Evolutionary conservation across 2,888 invertebrate species (phyloP).

Genomic region (Drosophila ezoana): DNA sequence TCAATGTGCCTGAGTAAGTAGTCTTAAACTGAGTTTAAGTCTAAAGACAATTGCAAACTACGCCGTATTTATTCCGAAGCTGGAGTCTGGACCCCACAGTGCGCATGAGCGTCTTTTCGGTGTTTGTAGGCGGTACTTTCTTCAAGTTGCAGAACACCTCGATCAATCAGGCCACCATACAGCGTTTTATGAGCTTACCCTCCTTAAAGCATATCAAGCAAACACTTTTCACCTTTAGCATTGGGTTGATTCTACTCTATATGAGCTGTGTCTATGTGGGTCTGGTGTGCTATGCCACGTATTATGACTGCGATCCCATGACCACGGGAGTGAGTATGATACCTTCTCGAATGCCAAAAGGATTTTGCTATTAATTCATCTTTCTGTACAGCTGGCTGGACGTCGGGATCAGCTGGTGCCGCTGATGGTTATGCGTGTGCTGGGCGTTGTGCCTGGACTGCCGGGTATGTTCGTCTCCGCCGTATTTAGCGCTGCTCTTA

Average conservation of each 20-base stretch:
- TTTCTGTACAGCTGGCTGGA: slow-evolving; percentile 87
- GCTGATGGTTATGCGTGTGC: slow-evolving; percentile 92
- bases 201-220: slow-evolving; percentile 89
- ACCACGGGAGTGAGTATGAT: slow-evolving; percentile 88
- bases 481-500: slow-evolving; percentile 95
- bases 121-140: slow-evolving; percentile 90
- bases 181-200: slow-evolving; percentile 91
- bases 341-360: fast-evolving
- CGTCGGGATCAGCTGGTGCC: slow-evolving; percentile 93
- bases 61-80: slow-evolving; percentile 9
- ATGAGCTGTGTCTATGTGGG: slow-evolving; percentile 90
- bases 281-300: slow-evolving; percentile 90
- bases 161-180: slow-evolving; percentile 93
- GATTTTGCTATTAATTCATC: background rate
- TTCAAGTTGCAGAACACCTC: slow-evolving; percentile 91
- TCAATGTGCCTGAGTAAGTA: slow-evolving; percentile 89
- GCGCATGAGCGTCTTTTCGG: slow-evolving; percentile 91
- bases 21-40: background rate
- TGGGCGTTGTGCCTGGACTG: slow-evolving; percentile 91
- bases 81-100: slow-evolving; percentile 91
- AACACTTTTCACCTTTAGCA: slow-evolving; percentile 88
- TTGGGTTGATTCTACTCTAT: slow-evolving; percentile 87
- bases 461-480: slow-evolving; percentile 95
- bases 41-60: background rate
- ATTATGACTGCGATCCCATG: slow-evolving; percentile 91